These are phyloP conservation scores for Platerodrilus igneus DNA, from an alignment of 2,888 invertebrate genomes.

Conservation along the genomic window DNA sequence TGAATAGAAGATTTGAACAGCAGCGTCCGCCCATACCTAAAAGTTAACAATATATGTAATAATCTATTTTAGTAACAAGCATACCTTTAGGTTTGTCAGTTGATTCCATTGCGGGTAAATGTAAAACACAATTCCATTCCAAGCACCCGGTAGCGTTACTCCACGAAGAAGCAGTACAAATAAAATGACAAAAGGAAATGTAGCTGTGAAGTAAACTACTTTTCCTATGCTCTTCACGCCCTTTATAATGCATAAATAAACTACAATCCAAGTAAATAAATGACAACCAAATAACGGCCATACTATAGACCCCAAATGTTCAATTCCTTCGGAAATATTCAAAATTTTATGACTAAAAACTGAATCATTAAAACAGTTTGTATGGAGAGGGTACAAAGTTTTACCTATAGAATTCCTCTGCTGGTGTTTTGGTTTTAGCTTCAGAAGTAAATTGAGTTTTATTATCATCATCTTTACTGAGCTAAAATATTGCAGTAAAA, in stretches of 20 bases:
- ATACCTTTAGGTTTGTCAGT: slow-evolving; percentile 68
- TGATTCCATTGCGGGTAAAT: slow-evolving; percentile 75
- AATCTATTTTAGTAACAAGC: background rate
- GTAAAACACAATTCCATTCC: slow-evolving; percentile 70
- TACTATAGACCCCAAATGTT: slow-evolving; percentile 70
- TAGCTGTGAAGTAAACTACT: slow-evolving; percentile 85
- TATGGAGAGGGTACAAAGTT: no score
- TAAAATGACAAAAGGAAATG: slow-evolving; percentile 75
- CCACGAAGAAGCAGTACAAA: slow-evolving; percentile 69
- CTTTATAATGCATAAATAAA: slow-evolving; percentile 82
- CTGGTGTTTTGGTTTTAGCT: slow-evolving; percentile 61
- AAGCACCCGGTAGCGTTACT: slow-evolving; percentile 75
- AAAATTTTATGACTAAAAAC: slow-evolving; percentile 69
- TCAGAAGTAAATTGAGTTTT: no score
- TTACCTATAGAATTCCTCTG: slow-evolving; percentile 83
- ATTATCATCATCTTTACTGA: no score
- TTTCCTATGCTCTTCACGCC: slow-evolving; percentile 86
- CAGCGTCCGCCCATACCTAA: slow-evolving; percentile 89
- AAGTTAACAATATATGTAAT: slow-evolving; percentile 1
- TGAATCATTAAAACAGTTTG: no score
- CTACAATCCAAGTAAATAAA: slow-evolving; percentile 71
- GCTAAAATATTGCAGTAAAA: no score
- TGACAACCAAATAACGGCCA: slow-evolving; percentile 76
- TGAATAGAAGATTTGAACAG: slow-evolving; percentile 89
- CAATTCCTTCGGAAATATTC: slow-evolving; percentile 68